A percentile compares a stretch with the other conserved stretches of the same genome.
These are phyloP conservation scores for Momotus momota DNA, from an alignment of 2,797 vertebrate species.

Conservation along the genomic window DNA sequence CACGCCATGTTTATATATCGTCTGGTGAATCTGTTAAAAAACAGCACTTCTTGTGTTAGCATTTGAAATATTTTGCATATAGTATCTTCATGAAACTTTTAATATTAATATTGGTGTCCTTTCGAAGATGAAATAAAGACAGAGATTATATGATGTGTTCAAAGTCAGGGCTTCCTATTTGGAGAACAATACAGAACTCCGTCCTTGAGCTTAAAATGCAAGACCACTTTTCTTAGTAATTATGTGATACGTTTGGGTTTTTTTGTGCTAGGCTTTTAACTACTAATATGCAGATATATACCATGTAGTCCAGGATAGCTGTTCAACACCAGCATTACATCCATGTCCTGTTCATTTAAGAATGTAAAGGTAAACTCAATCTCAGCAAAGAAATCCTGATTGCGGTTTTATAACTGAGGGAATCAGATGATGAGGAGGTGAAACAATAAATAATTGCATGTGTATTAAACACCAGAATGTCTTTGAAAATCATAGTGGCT, in stretches of 20 bases:
- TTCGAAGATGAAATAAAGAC: neutral
- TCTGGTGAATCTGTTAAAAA: neutral
- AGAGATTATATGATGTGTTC: neutral
- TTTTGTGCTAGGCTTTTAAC: slow-evolving; percentile 28
- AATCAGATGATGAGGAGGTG: neutral
- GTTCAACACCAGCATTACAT: neutral
- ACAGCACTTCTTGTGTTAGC: neutral
- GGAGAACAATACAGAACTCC: neutral
- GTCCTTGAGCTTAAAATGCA: neutral
- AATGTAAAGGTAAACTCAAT: neutral
- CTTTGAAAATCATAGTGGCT: slow-evolving; percentile 46
- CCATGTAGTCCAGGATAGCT: neutral
- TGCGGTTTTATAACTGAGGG: neutral
- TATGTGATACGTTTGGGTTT: neutral
- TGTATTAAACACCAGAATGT: slow-evolving; percentile 45
- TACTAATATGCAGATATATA: neutral
- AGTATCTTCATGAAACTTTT: neutral
- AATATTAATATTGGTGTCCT: neutral
- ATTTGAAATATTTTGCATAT: neutral
- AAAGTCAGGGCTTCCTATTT: neutral
- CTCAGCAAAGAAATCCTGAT: slow-evolving; percentile 9
- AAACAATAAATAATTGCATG: neutral
- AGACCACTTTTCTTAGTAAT: neutral
- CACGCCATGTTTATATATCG: neutral
- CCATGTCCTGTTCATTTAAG: neutral